Base-by-base conservation (phyloP, 1,140 invertebrate genomes). In the Solen grandis region DNA sequence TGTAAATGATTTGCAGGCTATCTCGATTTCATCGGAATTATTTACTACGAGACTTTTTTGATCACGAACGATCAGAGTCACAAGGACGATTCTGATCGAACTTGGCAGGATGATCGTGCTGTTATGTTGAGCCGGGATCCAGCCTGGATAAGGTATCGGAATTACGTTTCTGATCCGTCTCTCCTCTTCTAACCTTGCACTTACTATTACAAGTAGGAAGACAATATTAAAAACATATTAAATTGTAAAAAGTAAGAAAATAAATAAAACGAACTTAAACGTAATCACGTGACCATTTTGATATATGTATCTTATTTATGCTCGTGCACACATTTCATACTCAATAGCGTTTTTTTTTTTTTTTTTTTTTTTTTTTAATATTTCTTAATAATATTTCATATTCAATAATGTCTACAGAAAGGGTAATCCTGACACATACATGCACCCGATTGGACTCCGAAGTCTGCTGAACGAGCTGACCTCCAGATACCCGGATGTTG, bases 401-500 rank as follows among this genome's bases (percentile, higher is more conserved):
- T n/a, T n/a, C n/a, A n/a, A n/a, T n/a, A n/a, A n/a, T n/a, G n/a
- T n/a, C n/a, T n/a, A n/a, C n/a, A n/a, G n/a, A n/a, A n/a, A n/a
- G n/a, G 86, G 62, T 1, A 87, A 84, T 0, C 38, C 46, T 52
- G 87, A 84, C 82, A 57, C 87, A 27, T 62, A 76, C 38, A 73
- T 86, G 13, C 86, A 94, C 36, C 95, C 95, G 5, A 94, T 94
- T 92, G 95, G 95, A 19, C 93, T 96, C 80, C 92, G 95, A 50
- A 94, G 94, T 78, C 85, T 94, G 29, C 86, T 96, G 4, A 94
- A 93, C 36, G 94, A 94, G 93, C 92, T 96, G 8, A 93, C 93
- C 68, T 86, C 90, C 0, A 89, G 92, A 14, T 96, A 95, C 84
- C 87, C 93, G 59, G 94, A 94, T 88, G 93, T 94, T 0, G 80